Evolutionary conservation across 2,888 invertebrate species (phyloP).

Genomic region (Helicoverpa assulta): DNA sequence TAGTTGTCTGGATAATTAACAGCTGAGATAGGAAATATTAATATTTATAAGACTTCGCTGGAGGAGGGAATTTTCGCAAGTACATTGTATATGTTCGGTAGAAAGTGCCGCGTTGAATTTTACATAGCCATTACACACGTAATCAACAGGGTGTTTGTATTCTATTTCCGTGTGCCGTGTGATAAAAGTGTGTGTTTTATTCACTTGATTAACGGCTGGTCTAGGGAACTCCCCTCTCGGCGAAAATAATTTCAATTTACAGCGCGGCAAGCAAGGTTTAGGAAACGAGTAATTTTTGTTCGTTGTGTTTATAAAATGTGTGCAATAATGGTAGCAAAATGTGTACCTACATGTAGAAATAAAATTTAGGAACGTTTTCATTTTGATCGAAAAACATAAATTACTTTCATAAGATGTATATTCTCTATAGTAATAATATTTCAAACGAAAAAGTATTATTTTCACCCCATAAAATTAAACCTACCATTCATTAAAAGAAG

Average conservation of each 20-base stretch:
- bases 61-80: slow-evolving; percentile 75
- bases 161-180: slow-evolving; percentile 45
- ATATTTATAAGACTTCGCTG: slow-evolving; percentile 83
- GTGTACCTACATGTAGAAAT: too few species aligned
- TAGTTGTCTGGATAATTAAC: slow-evolving; percentile 87
- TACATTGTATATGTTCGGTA: slow-evolving; percentile 70
- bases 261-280: background rate
- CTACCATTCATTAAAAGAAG: slow-evolving; percentile 31
- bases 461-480: background rate
- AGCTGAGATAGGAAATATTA: slow-evolving; percentile 87
- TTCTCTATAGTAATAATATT: too few species aligned
- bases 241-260: slow-evolving; percentile 43
- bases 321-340: slow-evolving; percentile 5
- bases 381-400: too few species aligned
- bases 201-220: slow-evolving; percentile 39
- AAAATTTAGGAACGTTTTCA: too few species aligned
- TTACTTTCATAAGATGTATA: too few species aligned
- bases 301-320: slow-evolving; percentile 17
- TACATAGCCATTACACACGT: slow-evolving; percentile 73
- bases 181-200: slow-evolving; percentile 48
- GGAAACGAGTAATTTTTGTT: slow-evolving; percentile 33
- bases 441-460: background rate
- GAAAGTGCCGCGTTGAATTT: slow-evolving; percentile 78
- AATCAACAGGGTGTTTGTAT: slow-evolving; percentile 62
- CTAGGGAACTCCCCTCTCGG: slow-evolving; percentile 11